Evolutionary conservation across 2,113 vertebrate species (phyloP).

Genomic region (Coreoperca whiteheadi): DNA sequence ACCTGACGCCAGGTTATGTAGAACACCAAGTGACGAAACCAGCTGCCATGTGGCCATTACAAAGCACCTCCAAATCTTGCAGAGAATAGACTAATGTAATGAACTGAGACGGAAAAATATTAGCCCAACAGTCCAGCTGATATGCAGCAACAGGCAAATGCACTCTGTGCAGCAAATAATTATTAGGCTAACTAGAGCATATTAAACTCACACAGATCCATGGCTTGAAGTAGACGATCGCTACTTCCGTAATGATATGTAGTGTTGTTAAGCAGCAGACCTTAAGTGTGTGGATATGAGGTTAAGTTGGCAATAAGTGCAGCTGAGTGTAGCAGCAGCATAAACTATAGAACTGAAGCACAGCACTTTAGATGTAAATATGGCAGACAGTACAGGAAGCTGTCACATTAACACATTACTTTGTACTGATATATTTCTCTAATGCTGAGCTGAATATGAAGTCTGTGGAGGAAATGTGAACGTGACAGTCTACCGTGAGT

Average conservation of each 20-base stretch:
- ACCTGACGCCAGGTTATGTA: neutral
- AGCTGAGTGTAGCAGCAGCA: neutral
- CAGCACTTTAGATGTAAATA: neutral
- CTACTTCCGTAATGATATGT: neutral
- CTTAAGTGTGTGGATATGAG: neutral
- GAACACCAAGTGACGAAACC: slow-evolving; percentile 10
- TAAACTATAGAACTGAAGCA: neutral
- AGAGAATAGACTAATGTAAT: neutral
- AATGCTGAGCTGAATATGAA: neutral
- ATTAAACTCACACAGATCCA: neutral
- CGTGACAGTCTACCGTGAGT: neutral
- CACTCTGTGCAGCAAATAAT: neutral
- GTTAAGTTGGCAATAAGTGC: slow-evolving; percentile 12
- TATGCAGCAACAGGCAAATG: slow-evolving; percentile 7
- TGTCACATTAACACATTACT: slow-evolving; percentile 17
- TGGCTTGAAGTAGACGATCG: neutral
- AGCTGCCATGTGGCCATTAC: slow-evolving; percentile 18
- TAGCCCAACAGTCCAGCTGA: neutral
- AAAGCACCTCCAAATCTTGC: slow-evolving; percentile 11
- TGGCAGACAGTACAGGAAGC: slow-evolving; percentile 1
- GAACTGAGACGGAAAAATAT: neutral
- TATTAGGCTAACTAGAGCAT: slow-evolving; percentile 1
- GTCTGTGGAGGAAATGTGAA: neutral
- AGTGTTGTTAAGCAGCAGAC: slow-evolving; percentile 16
- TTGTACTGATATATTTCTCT: neutral